Base-by-base conservation (phyloP, 2,888 invertebrate genomes). In the Agonopterix heracliana region DNA sequence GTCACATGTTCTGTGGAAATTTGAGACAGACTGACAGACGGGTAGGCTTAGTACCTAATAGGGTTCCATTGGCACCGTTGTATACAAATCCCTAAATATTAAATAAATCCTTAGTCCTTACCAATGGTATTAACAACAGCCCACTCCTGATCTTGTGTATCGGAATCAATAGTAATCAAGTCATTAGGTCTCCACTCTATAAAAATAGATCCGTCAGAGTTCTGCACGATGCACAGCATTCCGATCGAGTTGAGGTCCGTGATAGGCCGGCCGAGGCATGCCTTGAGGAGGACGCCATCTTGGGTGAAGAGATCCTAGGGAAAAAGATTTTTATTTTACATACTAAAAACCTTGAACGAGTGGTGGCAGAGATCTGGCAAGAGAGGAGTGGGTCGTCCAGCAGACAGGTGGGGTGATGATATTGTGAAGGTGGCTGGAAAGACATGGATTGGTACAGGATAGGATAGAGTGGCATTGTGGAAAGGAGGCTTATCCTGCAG, bases 161-260 rank as follows among this genome's bases (percentile, higher is more conserved):
- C 94, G 0, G 93, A 92, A 59, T 95, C 94, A 8, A 91, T 90
- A 10, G 95, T 91, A 44, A 93, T 94, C 56, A 94, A 87, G 71
- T 95, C 95, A 53, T 92, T 92, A 0, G 95, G 95, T 68, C 93
- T 92, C 96, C 96, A 96, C 75, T 96, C 96, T 48, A 96, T 91
- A 57, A 90, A 92, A 54, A 91, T 91, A n/a, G 90, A 90, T 59
- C 78, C 78, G 47, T 89, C 78, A 48, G 89, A 81, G 64, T 91
- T 91, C 81, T 93, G 91, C 1, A 92, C 91, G 46, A 94, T 90
- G 63, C 91, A 92, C 5, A 94, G 85, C 61, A 93, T 92, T 12
- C 94, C 94, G 46, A 90, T 92, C 53, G 88, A 91, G 77, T 90
- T 92, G 65, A 92, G 75, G 62, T 92, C 93, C 52, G 82, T 89